These are phyloP conservation scores for Pomatostomus ruficeps DNA, from an alignment of 2,113 vertebrate species.

Conservation along the genomic window DNA sequence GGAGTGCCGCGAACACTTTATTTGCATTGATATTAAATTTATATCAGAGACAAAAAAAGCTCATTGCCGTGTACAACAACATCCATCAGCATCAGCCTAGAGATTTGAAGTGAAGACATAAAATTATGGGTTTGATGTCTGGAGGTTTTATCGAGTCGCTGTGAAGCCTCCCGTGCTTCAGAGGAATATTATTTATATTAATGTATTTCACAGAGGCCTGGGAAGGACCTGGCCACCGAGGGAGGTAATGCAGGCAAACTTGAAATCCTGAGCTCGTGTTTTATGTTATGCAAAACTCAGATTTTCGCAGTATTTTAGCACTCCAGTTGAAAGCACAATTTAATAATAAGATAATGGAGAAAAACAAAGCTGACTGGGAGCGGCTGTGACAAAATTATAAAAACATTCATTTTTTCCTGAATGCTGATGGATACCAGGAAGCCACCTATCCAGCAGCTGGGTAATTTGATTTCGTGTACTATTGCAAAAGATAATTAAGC, in stretches of 20 bases:
- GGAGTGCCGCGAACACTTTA: background rate
- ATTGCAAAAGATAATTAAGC: constrained; percentile 54
- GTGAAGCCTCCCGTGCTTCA: background rate
- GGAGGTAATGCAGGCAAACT: background rate
- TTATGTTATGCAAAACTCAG: background rate
- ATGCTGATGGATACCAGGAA: background rate
- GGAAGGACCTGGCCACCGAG: background rate
- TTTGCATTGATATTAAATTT: background rate
- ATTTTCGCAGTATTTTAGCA: background rate
- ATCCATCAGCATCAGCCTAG: background rate
- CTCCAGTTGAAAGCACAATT: background rate
- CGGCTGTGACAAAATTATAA: background rate
- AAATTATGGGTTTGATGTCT: background rate
- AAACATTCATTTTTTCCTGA: background rate
- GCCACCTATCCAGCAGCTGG: background rate
- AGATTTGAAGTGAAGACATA: background rate
- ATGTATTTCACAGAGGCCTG: background rate
- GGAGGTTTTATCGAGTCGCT: background rate
- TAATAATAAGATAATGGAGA: background rate
- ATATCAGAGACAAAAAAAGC: background rate
- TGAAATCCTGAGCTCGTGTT: background rate
- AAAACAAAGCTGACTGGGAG: background rate
- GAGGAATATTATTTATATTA: background rate
- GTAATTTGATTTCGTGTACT: constrained; percentile 15
- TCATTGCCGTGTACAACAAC: background rate